Percentiles rank a stretch among this genome's conserved stretches.
These are phyloP conservation scores for Borostomias antarcticus DNA, from an alignment of 2,797 vertebrate genomes.

Conservation along the genomic window DNA sequence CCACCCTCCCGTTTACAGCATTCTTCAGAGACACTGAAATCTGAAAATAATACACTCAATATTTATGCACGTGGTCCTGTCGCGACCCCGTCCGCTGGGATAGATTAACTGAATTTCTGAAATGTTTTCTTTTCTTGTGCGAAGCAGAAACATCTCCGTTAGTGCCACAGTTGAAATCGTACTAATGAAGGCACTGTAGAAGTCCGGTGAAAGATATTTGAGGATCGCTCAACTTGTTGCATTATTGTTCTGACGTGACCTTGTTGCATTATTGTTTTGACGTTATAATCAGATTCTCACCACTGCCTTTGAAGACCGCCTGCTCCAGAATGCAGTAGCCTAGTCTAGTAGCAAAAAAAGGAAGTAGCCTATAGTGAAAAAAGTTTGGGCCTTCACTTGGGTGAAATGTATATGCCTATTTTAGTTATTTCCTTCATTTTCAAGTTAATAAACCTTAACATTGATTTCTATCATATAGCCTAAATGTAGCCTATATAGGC, in stretches of 20 bases:
- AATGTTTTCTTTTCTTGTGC: slow-evolving; percentile 65
- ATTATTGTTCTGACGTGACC: slow-evolving; percentile 16
- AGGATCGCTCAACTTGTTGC: slow-evolving; percentile 12
- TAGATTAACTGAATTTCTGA: slow-evolving; percentile 66
- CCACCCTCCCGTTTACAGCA: slow-evolving; percentile 21
- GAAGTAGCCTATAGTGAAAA: no score
- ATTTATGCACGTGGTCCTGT: slow-evolving; percentile 69
- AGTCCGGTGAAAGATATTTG: slow-evolving; percentile 17
- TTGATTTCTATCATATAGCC: no score
- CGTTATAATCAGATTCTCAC: slow-evolving; percentile 33
- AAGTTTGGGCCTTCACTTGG: no score
- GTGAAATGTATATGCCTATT: no score
- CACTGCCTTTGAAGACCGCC: slow-evolving; percentile 28
- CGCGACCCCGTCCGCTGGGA: slow-evolving; percentile 64
- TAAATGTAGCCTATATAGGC: no score
- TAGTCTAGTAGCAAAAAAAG: no score
- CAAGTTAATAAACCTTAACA: no score
- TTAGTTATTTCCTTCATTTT: no score
- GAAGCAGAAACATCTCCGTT: slow-evolving; percentile 45
- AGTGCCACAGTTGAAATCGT: slow-evolving; percentile 36
- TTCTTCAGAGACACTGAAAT: slow-evolving; percentile 51
- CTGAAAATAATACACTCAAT: slow-evolving; percentile 67
- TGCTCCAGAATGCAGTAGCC: no score
- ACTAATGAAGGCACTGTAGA: slow-evolving; percentile 34
- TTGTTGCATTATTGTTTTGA: slow-evolving; percentile 13